Evolutionary conservation across 2,888 invertebrate genomes (phyloP), one percentile per base, ranked within the genome.

Genomic region (Oligia fasciuncula): DNA sequence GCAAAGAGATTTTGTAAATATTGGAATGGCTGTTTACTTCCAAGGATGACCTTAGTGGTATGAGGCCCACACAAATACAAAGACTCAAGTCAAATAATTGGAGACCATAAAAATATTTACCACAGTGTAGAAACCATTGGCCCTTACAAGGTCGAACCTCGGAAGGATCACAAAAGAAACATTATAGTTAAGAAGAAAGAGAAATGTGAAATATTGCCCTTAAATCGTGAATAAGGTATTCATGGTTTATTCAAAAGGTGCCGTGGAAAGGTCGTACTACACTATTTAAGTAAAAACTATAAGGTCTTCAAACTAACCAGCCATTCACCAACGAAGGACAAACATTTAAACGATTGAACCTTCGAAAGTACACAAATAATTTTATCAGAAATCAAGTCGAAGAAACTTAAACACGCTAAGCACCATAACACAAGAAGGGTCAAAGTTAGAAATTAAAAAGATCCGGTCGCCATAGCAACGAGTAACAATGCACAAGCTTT

Each of bases 401-500:
- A 71, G n/a, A 35, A 82, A 74, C 13, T 9, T 66, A 4, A 11
- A 71, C 51, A n/a, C 5, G 60, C 70, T 29, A 68, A 46, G 63
- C 40, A 51, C 5, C 3, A 62, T 73, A 65, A 67, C 76, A 74
- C 29, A 23, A 40, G 40, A 46, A 29, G 57, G 81, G 85, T 84
- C 87, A 84, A 74, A 75, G 85, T 84, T 84, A 84, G 77, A 74
- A 87, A 84, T 80, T 75, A 79, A 85, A 84, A 85, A 77, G 62
- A 71, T 70, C 70, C 80, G 62, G 91, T 92, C 88, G 81, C 91
- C 91, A 93, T 92, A 79, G 92, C 88, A 91, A 93, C 93, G 88
- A 79, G 85, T 89, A 92, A 92, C 91, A 93, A 92, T 92, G 89
- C 92, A 87, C 91, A 88, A 80, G 91, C 89, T 93, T 93, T 93